Base-by-base conservation (phyloP, 2,797 vertebrate species). In the Euthynnus affinis region DNA sequence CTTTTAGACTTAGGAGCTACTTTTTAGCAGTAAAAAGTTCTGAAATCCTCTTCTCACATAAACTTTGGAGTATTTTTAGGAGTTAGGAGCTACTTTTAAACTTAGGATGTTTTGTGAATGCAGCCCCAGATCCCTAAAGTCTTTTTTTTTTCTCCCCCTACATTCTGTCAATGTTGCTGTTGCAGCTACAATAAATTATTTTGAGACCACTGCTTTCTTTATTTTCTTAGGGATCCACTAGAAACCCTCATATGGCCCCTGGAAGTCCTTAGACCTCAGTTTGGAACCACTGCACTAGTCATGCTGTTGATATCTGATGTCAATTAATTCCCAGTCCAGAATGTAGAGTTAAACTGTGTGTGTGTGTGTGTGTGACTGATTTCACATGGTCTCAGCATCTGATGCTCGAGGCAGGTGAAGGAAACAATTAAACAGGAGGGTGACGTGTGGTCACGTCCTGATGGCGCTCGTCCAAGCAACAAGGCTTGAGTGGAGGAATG, bases 401-500 rank as follows among this genome's bases (percentile, higher is more conserved):
- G 58, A 80, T 77, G 88, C 88, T 93, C 1, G 61, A 73, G 89
- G 91, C 89, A 88, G 90, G 81, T 89, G 85, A 93, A 93, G 94
- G 93, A 95, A 95, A 89, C 90, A 68, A 95, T 95, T 94, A 94
- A 89, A 86, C 74, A 15, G 71, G 74, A 87, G 83, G 83, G 65
- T 87, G 91, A 89, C 82, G 84, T 81, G 68, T 79, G 87, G 88
- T 93, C 88, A 90, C 77, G 90, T 93, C 88, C 82, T 87, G 84
- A 73, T 89, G 89, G 84, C 81, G 77, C 90, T 89, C 46, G 70
- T 83, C 84, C 76, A 79, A 85, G 78, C 81, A 32, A 72, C 42
- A 34, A 53, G 69, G 58, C 80, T n/a, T n/a, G 74, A 79, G 79
- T 27, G 20, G 73, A 90, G 90, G 88, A 93, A 94, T 90, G 90